phyloP scores from a whole-genome alignment of 1,140 invertebrate genomes.

The Caenorhabditis elegans region DNA sequence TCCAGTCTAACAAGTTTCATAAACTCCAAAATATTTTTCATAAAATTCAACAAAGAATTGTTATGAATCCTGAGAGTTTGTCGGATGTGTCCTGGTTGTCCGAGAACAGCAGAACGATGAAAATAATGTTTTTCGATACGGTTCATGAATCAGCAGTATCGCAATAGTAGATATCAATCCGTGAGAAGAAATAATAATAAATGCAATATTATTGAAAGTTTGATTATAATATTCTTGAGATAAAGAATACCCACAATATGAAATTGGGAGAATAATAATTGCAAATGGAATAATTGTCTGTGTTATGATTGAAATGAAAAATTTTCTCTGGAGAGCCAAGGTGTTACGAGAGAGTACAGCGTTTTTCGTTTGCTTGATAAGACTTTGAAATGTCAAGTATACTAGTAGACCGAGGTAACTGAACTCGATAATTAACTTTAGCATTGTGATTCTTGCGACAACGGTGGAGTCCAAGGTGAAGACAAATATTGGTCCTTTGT shows the following conservation, averaged over 20 bases:
- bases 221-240: not conserved
- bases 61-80: too few relatives aligned
- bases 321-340: not conserved
- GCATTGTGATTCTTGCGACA: not conserved
- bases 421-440: not conserved
- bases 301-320: not conserved
- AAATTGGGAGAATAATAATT: not conserved
- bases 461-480: not conserved
- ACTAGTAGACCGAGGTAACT: not conserved
- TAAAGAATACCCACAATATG: not conserved
- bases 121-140: not conserved
- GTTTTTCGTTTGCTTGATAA: not conserved
- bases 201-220: not conserved
- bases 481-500: not conserved
- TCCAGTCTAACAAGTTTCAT: too few relatives aligned
- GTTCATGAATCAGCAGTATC: not conserved
- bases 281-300: not conserved
- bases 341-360: not conserved
- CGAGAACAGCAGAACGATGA: too few relatives aligned
- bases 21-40: too few relatives aligned
- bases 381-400: not conserved
- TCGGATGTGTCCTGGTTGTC: too few relatives aligned
- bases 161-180: conserved; percentile 14
- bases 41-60: too few relatives aligned
- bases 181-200: not conserved